phyloP scores from a whole-genome alignment of 2,797 vertebrate genomes.

The Zenarchopterus dispar region DNA sequence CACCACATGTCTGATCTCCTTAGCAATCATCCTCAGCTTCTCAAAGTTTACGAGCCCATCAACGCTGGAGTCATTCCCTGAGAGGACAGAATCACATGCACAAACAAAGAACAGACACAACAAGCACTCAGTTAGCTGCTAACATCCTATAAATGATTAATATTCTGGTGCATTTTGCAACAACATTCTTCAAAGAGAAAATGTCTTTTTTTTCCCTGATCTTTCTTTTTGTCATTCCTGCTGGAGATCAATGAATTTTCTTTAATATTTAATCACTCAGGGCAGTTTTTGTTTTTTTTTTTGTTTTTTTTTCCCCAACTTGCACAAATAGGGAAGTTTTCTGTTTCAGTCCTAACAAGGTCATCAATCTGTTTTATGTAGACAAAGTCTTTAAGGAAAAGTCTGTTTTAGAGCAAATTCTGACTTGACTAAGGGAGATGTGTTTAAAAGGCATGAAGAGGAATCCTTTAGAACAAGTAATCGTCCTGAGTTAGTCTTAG shows the following conservation, averaged over 20 bases:
- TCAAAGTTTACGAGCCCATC: slow-evolving; percentile 98
- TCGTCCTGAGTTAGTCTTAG: slow-evolving; percentile 27
- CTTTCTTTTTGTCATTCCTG: slow-evolving; percentile 17
- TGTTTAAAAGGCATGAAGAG: slow-evolving; percentile 12
- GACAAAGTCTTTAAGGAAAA: slow-evolving; percentile 24
- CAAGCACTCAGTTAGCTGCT: slow-evolving; percentile 6
- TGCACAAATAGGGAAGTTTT: slow-evolving; percentile 34
- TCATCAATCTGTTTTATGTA: not conserved
- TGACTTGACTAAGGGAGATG: slow-evolving; percentile 15
- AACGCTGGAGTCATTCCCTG: slow-evolving; percentile 95
- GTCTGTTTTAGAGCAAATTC: slow-evolving; percentile 13
- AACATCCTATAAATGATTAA: slow-evolving; percentile 25
- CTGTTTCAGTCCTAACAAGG: not conserved
- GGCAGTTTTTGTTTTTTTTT: slow-evolving; percentile 6
- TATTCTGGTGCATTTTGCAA: slow-evolving; percentile 14
- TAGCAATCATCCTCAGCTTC: slow-evolving; percentile 97
- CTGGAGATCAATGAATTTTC: slow-evolving; percentile 39
- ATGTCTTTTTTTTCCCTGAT: slow-evolving; percentile 13
- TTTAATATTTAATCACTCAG: slow-evolving; percentile 6
- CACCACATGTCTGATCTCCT: slow-evolving; percentile 93
- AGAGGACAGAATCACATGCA: not conserved
- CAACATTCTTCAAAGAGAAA: slow-evolving; percentile 33
- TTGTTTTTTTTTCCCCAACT: slow-evolving; percentile 7
- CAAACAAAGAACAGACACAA: slow-evolving; percentile 4
- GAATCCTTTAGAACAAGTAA: slow-evolving; percentile 62